phyloP scores from a whole-genome alignment of 64 coral and sea anemone genomes.

The Pachyseris speciosa region DNA sequence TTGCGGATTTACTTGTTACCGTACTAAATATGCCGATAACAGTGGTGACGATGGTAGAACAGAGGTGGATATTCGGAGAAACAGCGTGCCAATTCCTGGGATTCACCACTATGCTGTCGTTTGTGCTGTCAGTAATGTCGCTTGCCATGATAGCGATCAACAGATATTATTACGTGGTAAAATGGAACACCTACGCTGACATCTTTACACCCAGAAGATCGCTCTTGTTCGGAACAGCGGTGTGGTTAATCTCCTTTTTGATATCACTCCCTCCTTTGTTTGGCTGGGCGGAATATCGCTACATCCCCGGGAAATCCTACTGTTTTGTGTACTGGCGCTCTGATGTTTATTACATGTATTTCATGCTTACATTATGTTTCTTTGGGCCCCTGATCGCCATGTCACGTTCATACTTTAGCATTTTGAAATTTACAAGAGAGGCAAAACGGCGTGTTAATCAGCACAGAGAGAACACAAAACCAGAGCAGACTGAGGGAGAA shows the following conservation, averaged over 20 bases:
- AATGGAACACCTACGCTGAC: constrained; percentile 74
- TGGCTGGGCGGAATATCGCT: constrained; percentile 87
- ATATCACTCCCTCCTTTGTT: constrained; percentile 76
- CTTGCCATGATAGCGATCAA: constrained; percentile 90
- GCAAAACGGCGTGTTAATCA: constrained; percentile 4
- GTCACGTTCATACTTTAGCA: constrained; percentile 48
- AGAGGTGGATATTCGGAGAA: constrained; percentile 76
- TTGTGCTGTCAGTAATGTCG: constrained; percentile 87
- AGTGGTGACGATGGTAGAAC: constrained; percentile 53
- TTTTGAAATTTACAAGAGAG: constrained; percentile 48
- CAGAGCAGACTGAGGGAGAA: background rate
- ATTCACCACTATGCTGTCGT: constrained; percentile 88
- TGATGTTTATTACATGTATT: constrained; percentile 60
- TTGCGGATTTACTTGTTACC: constrained; percentile 87
- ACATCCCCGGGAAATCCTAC: constrained; percentile 53
- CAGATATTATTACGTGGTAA: constrained; percentile 78
- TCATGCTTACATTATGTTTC: constrained; percentile 71
- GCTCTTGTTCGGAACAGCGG: constrained; percentile 30
- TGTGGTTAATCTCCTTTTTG: constrained; percentile 61
- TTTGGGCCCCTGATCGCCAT: constrained; percentile 67
- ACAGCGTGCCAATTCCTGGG: constrained; percentile 55
- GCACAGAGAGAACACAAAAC: background rate
- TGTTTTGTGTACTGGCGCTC: constrained; percentile 72
- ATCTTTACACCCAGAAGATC: constrained; percentile 48
- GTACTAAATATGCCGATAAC: constrained; percentile 93